phyloP scores from a whole-genome alignment of 2,113 vertebrate species.

The Neolamprologus toae region DNA sequence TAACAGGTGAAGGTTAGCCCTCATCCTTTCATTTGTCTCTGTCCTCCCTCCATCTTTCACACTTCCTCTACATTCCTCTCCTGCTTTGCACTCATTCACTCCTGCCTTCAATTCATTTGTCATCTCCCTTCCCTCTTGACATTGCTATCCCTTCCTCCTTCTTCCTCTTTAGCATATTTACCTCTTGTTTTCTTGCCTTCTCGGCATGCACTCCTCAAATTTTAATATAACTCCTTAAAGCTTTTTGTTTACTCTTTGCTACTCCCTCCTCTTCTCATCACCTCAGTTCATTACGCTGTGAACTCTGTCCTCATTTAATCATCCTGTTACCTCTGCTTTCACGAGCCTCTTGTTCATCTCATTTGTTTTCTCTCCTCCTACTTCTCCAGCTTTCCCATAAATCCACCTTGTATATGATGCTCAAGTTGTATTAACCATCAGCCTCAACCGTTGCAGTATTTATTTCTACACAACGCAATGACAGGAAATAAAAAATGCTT shows the following conservation, averaged over 20 bases:
- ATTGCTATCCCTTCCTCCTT: neutral
- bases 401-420: neutral
- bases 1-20: neutral
- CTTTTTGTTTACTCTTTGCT: neutral
- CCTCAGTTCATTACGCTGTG: neutral
- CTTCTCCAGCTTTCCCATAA: neutral
- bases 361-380: neutral
- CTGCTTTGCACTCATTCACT: neutral
- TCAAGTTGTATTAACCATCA: neutral
- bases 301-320: neutral
- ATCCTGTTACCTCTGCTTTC: neutral
- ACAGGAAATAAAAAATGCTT: neutral
- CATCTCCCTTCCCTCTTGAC: neutral
- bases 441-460: neutral
- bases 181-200: neutral
- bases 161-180: neutral
- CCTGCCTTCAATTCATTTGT: neutral
- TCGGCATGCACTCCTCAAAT: neutral
- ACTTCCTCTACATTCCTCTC: conserved; percentile 11
- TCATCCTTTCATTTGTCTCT: conserved; percentile 23
- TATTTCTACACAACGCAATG: neutral
- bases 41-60: conserved; percentile 3
- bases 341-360: neutral
- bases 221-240: neutral
- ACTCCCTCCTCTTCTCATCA: neutral